Conservation (phyloP, 2,797 vertebrate genomes). For the Anabacerthia variegaticeps region DNA sequence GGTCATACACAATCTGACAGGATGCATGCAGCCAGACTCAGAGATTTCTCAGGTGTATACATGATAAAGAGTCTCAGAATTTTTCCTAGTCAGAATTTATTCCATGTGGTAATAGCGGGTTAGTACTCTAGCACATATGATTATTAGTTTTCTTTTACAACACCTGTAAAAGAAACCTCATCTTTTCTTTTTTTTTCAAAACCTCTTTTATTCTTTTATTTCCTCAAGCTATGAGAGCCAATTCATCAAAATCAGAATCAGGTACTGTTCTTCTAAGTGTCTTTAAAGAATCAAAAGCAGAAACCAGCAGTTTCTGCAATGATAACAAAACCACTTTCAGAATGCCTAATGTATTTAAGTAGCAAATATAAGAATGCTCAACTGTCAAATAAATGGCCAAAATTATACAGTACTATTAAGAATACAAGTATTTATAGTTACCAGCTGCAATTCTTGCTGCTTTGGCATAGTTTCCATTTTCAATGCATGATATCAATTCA, state of each 20-base stretch:
- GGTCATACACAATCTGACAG: neutral
- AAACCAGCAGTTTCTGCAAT: neutral
- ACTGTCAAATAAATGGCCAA: neutral
- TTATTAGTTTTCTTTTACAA: neutral
- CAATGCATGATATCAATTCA: constrained; percentile 94
- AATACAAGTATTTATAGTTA: constrained; percentile 66
- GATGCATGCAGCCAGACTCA: neutral
- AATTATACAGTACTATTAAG: neutral
- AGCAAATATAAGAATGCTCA: neutral
- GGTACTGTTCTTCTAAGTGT: neutral
- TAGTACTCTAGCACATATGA: neutral
- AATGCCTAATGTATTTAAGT: neutral
- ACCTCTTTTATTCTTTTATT: neutral
- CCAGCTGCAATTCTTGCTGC: constrained; percentile 95
- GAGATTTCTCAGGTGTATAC: neutral
- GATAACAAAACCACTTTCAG: neutral
- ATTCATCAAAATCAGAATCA: neutral
- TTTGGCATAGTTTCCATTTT: constrained; percentile 96
- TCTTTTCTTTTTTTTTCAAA: neutral
- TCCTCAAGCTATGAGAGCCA: neutral
- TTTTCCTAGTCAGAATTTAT: neutral
- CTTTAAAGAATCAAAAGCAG: neutral
- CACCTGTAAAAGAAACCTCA: neutral
- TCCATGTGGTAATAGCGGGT: neutral
- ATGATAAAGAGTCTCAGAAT: neutral